A percentile compares a stretch with the other conserved stretches of the same genome.
phyloP scores from a whole-genome alignment of 1,140 invertebrate species.

The Danaus melanippus region DNA sequence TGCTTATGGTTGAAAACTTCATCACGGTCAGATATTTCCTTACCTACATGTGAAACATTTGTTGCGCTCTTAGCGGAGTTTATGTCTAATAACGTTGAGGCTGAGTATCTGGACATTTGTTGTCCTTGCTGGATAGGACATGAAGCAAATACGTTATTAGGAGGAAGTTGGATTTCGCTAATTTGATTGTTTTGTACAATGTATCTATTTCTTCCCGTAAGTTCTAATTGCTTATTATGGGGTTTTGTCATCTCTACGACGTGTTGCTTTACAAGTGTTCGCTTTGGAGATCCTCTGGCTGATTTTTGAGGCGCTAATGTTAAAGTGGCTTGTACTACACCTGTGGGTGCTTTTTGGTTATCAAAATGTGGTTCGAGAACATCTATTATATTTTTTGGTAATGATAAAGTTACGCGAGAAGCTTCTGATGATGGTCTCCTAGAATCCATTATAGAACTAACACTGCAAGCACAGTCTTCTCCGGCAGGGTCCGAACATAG shows the following conservation, averaged over 20 bases:
- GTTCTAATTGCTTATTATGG: slow-evolving; percentile 61
- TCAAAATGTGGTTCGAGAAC: slow-evolving; percentile 62
- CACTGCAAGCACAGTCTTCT: slow-evolving; percentile 65
- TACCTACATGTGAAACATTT: slow-evolving; percentile 36
- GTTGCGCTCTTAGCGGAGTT: slow-evolving; percentile 44
- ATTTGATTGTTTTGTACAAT: slow-evolving; percentile 72
- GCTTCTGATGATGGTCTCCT: slow-evolving; percentile 69
- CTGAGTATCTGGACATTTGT: slow-evolving; percentile 73
- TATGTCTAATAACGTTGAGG: slow-evolving; percentile 72
- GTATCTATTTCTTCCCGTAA: slow-evolving; percentile 67
- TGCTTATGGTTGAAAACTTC: slow-evolving; percentile 50
- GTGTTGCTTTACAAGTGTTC: slow-evolving; percentile 63
- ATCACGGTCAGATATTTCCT: slow-evolving; percentile 42
- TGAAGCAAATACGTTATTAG: slow-evolving; percentile 58
- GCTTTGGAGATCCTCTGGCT: slow-evolving; percentile 58
- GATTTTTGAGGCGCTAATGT: slow-evolving; percentile 67
- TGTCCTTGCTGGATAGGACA: slow-evolving; percentile 65
- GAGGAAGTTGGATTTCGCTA: slow-evolving; percentile 66
- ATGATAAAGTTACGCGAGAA: slow-evolving; percentile 60
- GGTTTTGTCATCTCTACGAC: slow-evolving; percentile 58
- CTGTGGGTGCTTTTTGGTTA: slow-evolving; percentile 42
- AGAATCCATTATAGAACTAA: slow-evolving; percentile 66
- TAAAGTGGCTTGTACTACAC: slow-evolving; percentile 63
- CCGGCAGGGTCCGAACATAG: slow-evolving; percentile 56
- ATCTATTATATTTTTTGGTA: slow-evolving; percentile 65